Percentiles rank a stretch among this genome's conserved stretches.
Evolutionary conservation across 64 coral and sea anemone genomes (phyloP).

Genomic region (Porites australiensis): DNA sequence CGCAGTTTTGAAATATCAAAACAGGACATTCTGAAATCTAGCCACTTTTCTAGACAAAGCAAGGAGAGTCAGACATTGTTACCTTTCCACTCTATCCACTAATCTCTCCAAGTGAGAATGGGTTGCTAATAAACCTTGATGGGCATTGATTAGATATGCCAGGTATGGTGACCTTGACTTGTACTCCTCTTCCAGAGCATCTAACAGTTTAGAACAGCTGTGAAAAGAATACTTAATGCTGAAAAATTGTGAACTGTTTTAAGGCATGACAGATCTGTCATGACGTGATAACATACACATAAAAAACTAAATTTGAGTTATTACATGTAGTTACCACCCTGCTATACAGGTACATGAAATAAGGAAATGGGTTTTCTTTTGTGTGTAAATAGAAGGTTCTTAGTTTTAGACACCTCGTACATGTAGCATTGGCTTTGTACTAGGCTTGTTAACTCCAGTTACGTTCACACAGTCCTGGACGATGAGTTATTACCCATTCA

Average conservation of each 20-base stretch:
- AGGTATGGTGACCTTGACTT: slow-evolving; percentile 75
- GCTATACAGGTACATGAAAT: too few species aligned
- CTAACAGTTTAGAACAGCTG: slow-evolving; percentile 75
- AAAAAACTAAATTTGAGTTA: too few species aligned
- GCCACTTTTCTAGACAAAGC: not conserved
- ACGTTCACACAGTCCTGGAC: too few species aligned
- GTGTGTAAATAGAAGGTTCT: too few species aligned
- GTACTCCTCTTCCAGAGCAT: slow-evolving; percentile 78
- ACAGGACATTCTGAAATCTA: too few species aligned
- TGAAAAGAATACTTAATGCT: not conserved
- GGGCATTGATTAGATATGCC: slow-evolving; percentile 76
- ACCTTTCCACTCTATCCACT: slow-evolving; percentile 95
- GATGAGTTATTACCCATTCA: too few species aligned
- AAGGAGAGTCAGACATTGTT: not conserved
- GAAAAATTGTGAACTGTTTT: not conserved
- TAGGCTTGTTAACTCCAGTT: too few species aligned
- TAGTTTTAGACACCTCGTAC: too few species aligned
- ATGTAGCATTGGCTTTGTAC: too few species aligned
- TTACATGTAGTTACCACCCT: too few species aligned
- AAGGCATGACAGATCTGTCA: not conserved
- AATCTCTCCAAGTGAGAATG: slow-evolving; percentile 89
- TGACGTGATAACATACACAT: not conserved
- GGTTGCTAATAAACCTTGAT: slow-evolving; percentile 79
- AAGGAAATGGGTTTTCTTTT: too few species aligned
- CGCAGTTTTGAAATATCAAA: too few species aligned